Evolutionary conservation across 2,888 invertebrate genomes (phyloP).

Genomic region (Drosophila nigritarsus): DNA sequence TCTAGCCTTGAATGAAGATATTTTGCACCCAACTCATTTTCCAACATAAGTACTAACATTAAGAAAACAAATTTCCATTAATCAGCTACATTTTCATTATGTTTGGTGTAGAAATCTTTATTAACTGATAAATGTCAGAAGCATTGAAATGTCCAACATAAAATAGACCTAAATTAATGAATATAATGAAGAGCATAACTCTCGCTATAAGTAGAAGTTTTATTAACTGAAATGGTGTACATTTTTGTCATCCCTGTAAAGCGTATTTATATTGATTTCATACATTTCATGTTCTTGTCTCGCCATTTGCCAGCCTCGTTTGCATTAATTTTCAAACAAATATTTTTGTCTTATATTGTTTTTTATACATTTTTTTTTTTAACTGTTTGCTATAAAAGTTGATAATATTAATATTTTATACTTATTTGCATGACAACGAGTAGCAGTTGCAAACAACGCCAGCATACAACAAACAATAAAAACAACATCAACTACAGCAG

Average conservation of each 20-base stretch:
- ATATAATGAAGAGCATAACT: background rate
- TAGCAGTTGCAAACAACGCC: conserved; percentile 31
- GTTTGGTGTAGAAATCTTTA: background rate
- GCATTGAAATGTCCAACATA: background rate
- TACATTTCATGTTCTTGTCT: background rate
- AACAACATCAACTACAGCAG: conserved; percentile 9
- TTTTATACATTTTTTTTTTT: conserved; percentile 19
- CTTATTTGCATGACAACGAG: conserved; percentile 61
- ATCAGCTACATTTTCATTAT: background rate
- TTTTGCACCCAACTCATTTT: background rate
- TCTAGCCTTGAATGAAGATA: background rate
- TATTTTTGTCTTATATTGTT: conserved; percentile 8
- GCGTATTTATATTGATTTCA: background rate
- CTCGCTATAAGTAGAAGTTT: too few relatives aligned
- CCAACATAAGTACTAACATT: background rate
- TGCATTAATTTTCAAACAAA: conserved; percentile 6
- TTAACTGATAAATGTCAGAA: background rate
- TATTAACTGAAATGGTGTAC: background rate
- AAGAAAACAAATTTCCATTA: background rate
- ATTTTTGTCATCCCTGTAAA: background rate
- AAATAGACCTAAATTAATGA: background rate
- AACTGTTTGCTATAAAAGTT: conserved; percentile 20
- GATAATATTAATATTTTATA: conserved; percentile 65
- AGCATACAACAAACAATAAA: conserved; percentile 19
- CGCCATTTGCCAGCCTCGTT: background rate